Evolutionary conservation across 1,140 invertebrate species (phyloP).

Genomic region (Brachionus manjavacas): DNA sequence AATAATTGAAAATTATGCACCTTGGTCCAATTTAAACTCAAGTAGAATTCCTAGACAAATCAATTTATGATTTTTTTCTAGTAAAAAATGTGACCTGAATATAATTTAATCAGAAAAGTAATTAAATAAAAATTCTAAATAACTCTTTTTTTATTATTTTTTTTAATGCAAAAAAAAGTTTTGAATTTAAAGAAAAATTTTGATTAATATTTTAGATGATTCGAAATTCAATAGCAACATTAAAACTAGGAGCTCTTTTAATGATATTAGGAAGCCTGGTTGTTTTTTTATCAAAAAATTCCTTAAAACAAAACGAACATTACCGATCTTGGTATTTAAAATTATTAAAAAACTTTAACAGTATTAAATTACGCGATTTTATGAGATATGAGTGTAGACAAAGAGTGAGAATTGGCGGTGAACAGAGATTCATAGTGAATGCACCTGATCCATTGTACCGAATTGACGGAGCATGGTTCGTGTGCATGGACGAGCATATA

Average conservation of each 20-base stretch:
- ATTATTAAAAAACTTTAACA: not conserved
- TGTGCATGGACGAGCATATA: not conserved
- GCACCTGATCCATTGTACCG: not conserved
- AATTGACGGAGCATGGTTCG: constrained; percentile 1
- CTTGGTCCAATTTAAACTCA: too few species aligned
- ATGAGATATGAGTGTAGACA: not conserved
- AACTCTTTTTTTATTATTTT: too few species aligned
- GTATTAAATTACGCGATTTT: not conserved
- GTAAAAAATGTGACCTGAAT: too few species aligned
- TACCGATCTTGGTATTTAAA: not conserved
- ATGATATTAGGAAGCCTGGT: not conserved
- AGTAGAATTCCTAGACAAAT: too few species aligned
- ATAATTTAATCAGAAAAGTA: too few species aligned
- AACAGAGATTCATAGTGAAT: not conserved
- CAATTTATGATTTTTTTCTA: too few species aligned
- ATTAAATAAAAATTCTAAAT: too few species aligned
- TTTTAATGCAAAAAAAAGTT: too few species aligned
- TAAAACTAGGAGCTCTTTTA: not conserved
- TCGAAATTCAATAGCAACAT: not conserved
- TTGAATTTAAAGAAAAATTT: too few species aligned
- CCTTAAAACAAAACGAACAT: not conserved
- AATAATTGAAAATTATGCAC: too few species aligned
- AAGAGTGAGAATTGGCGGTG: not conserved
- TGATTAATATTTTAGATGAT: not conserved
- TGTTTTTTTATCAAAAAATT: not conserved